phyloP scores from a whole-genome alignment of 2,888 invertebrate genomes.

The Amphiduros pacificus region DNA sequence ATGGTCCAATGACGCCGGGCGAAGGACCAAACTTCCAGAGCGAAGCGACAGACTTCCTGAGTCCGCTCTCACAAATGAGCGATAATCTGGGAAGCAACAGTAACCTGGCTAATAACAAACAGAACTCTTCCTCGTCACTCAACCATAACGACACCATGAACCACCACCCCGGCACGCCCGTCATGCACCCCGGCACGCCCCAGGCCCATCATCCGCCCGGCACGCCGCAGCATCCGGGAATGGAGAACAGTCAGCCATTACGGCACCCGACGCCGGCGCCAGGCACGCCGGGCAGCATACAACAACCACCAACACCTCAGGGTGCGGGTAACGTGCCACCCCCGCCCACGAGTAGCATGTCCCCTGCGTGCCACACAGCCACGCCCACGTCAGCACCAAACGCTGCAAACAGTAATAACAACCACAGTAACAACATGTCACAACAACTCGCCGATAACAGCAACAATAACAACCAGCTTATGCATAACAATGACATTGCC shows the following conservation, averaged over 20 bases:
- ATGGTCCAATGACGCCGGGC: conserved; percentile 3
- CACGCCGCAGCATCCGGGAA: conserved; percentile 2
- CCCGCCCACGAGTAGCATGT: conserved; percentile 11
- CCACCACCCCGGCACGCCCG: conserved; percentile 51
- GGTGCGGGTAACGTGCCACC: background rate
- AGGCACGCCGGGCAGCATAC: conserved; percentile 7
- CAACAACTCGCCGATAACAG: background rate
- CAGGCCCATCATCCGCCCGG: conserved; percentile 35
- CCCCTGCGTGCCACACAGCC: conserved; percentile 4
- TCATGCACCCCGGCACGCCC: conserved; percentile 1
- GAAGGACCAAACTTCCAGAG: conserved; percentile 13
- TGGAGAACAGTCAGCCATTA: background rate
- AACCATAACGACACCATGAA: conserved; percentile 91
- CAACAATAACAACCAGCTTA: background rate
- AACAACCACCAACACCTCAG: conserved; percentile 8
- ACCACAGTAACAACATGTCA: conserved; percentile 13
- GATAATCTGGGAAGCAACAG: conserved; percentile 72
- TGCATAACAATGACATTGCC: conserved; percentile 12
- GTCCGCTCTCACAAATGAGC: conserved; percentile 79
- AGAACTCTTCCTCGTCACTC: too few relatives aligned
- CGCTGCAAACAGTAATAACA: conserved; percentile 2
- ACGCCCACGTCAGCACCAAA: background rate
- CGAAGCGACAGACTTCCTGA: conserved; percentile 51
- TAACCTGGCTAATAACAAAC: conserved; percentile 73
- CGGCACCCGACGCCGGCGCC: conserved; percentile 8